Percentiles rank a stretch among this genome's conserved stretches.
Conservation (phyloP, 2,888 invertebrate genomes). For the Eupsilia transversa region DNA sequence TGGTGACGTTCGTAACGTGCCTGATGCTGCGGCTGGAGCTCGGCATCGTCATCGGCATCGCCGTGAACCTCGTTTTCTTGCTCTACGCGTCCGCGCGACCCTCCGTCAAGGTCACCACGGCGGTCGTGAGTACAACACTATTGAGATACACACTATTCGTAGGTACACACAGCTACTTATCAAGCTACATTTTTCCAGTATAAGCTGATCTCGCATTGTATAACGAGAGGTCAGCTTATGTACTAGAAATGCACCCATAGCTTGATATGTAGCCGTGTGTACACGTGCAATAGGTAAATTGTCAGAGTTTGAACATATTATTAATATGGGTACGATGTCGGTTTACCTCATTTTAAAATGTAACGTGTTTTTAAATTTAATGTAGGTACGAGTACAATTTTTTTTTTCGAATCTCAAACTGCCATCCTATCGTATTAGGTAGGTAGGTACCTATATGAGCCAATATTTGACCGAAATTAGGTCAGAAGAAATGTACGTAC, state of each 20-base stretch:
- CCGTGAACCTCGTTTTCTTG: slow-evolving; percentile 94
- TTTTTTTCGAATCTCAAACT: background rate
- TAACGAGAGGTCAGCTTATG: too few species aligned
- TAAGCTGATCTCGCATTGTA: too few species aligned
- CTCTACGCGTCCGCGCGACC: slow-evolving; percentile 96
- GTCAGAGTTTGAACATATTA: background rate
- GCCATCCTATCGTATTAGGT: background rate
- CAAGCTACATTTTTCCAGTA: too few species aligned
- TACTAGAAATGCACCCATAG: too few species aligned
- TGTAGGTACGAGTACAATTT: background rate
- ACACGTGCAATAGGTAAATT: background rate
- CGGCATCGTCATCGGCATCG: slow-evolving; percentile 96
- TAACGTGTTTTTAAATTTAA: background rate
- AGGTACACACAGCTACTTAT: too few species aligned
- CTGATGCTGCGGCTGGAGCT: slow-evolving; percentile 95
- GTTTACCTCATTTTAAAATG: background rate
- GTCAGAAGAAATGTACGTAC: too few species aligned
- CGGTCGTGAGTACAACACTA: slow-evolving; percentile 86
- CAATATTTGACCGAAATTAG: too few species aligned
- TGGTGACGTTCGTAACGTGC: slow-evolving; percentile 95
- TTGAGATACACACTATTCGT: background rate
- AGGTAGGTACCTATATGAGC: too few species aligned
- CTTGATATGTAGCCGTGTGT: too few species aligned
- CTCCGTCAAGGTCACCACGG: slow-evolving; percentile 93
- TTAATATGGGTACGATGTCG: too few species aligned